Evolutionary conservation across 2,888 invertebrate species (phyloP).

Genomic region (Caenorhabditis plicata): DNA sequence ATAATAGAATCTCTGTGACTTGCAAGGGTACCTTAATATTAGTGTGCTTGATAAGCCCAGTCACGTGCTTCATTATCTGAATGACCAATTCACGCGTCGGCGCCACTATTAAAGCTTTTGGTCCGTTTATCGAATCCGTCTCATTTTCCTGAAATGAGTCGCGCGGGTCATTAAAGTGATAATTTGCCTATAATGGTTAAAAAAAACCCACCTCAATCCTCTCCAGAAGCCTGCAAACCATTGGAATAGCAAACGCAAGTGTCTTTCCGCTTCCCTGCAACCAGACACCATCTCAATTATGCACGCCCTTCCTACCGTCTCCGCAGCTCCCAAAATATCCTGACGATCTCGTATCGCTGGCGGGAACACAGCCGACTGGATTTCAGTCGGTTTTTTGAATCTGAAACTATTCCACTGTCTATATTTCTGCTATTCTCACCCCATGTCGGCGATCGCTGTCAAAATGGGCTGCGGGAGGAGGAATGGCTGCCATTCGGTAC

Average conservation of each 20-base stretch:
- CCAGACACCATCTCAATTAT: too few relatives aligned
- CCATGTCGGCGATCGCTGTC: constrained; percentile 29
- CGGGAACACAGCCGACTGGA: constrained; percentile 79
- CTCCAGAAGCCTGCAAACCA: constrained; percentile 70
- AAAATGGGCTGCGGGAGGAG: constrained; percentile 36
- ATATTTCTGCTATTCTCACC: constrained; percentile 16
- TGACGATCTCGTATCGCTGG: constrained; percentile 82
- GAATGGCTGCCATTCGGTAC: too few relatives aligned
- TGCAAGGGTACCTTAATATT: constrained; percentile 71
- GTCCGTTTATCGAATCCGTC: constrained; percentile 30
- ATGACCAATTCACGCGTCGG: constrained; percentile 95
- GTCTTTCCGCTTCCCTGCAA: constrained; percentile 99
- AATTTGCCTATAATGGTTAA: too few relatives aligned
- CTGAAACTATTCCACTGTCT: constrained; percentile 30
- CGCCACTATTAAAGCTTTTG: constrained; percentile 85
- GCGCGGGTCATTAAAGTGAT: constrained; percentile 67
- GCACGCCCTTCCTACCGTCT: too few relatives aligned
- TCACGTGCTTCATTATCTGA: constrained; percentile 84
- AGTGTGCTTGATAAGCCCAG: constrained; percentile 77
- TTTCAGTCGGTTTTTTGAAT: constrained; percentile 77
- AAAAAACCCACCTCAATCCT: constrained; percentile 4
- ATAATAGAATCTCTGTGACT: not conserved
- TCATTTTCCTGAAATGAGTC: not conserved
- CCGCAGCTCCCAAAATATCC: constrained; percentile 96
- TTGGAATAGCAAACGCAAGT: constrained; percentile 91